A percentile compares a stretch with the other conserved stretches of the same genome.
Evolutionary conservation across 2,888 invertebrate species (phyloP).

Genomic region (Sarcophaga variegata): DNA sequence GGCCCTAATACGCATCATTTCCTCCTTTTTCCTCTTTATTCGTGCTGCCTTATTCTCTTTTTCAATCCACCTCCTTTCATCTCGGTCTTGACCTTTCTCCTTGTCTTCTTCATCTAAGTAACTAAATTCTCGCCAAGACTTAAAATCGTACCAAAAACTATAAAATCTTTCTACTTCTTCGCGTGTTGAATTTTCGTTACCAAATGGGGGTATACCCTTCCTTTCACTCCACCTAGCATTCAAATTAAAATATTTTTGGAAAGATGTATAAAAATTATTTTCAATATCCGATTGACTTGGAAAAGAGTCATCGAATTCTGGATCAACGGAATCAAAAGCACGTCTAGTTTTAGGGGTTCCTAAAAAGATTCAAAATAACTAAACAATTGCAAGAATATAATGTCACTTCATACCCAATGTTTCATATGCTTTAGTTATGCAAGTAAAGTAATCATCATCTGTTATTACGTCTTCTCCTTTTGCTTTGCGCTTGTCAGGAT

Average conservation of each 20-base stretch:
- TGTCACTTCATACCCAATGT: constrained; percentile 85
- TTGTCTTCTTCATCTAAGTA: constrained; percentile 99
- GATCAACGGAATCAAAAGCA: constrained; percentile 98
- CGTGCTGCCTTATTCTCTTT: constrained; percentile 97
- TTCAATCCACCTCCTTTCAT: constrained; percentile 98
- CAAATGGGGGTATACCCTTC: constrained; percentile 91
- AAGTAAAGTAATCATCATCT: constrained; percentile 98
- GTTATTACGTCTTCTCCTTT: constrained; percentile 92
- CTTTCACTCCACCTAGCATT: constrained; percentile 96
- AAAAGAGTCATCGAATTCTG: constrained; percentile 93
- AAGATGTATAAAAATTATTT: constrained; percentile 89
- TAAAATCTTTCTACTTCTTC: constrained; percentile 97
- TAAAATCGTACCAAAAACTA: constrained; percentile 98
- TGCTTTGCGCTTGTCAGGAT: constrained; percentile 98
- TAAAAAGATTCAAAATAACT: constrained; percentile 58
- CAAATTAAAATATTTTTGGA: constrained; percentile 87
- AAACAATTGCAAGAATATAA: neutral
- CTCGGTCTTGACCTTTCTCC: constrained; percentile 97
- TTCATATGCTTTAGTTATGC: constrained; percentile 99
- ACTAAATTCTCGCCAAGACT: constrained; percentile 99
- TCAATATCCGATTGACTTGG: constrained; percentile 90
- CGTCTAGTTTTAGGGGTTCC: constrained; percentile 91
- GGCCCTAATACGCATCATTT: constrained; percentile 94
- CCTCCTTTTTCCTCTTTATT: constrained; percentile 97
- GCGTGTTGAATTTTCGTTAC: constrained; percentile 88